phyloP scores from a whole-genome alignment of 53 echinoderm and acorn worm genomes.

The Henricia sp. region DNA sequence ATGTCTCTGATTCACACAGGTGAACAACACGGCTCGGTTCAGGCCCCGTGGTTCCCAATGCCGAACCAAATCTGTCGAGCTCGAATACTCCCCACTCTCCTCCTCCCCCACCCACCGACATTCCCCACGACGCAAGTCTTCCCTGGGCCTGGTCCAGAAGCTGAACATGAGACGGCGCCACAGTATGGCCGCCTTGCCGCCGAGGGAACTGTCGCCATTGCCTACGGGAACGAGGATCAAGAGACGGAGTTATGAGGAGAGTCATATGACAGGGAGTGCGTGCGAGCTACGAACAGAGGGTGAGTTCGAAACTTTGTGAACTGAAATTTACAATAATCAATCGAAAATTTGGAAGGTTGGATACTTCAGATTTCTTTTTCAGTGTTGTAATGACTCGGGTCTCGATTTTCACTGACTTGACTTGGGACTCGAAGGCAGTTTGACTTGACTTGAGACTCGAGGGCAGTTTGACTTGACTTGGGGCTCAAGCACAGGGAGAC shows the following conservation, averaged over 20 bases:
- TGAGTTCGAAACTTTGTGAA: too few relatives aligned
- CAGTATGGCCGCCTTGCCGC: slow-evolving; percentile 50
- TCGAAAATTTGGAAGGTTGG: too few relatives aligned
- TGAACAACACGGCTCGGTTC: slow-evolving; percentile 45
- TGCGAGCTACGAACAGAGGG: slow-evolving; percentile 28
- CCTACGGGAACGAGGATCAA: slow-evolving; percentile 38
- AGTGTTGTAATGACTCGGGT: too few relatives aligned
- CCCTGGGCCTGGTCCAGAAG: slow-evolving; percentile 61
- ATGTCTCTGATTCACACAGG: neutral
- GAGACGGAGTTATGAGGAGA: slow-evolving; percentile 62
- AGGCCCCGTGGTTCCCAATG: slow-evolving; percentile 46
- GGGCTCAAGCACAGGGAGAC: too few relatives aligned
- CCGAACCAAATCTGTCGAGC: slow-evolving; percentile 64
- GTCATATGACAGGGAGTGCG: slow-evolving; percentile 27
- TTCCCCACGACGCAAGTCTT: slow-evolving; percentile 56
- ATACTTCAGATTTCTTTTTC: too few relatives aligned
- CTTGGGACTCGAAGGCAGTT: too few relatives aligned
- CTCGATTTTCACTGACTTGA: too few relatives aligned
- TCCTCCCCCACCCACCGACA: slow-evolving; percentile 31
- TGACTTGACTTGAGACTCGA: too few relatives aligned
- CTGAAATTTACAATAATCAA: too few relatives aligned
- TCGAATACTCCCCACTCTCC: slow-evolving; percentile 67
- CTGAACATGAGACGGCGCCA: slow-evolving; percentile 53
- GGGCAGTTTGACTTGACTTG: too few relatives aligned
- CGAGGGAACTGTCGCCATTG: slow-evolving; percentile 18